Evolutionary conservation across 2,888 invertebrate species (phyloP), one percentile per base, ranked within the genome.

Genomic region (Pilophorus perplexus): DNA sequence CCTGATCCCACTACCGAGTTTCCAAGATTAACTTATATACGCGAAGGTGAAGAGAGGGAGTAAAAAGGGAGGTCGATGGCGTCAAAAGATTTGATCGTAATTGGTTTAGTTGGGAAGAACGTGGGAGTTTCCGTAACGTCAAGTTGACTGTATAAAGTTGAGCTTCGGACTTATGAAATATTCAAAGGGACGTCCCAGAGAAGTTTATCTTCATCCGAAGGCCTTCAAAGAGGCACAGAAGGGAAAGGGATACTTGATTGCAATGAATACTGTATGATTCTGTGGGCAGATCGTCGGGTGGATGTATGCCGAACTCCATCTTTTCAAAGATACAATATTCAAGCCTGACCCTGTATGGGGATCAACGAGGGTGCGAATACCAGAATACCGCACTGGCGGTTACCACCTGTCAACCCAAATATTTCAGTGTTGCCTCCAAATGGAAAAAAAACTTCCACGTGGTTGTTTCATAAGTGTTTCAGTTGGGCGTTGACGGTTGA

Each of bases 231-330:
- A 10, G 10, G 18, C 44, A 44, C 6, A 18, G 44, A 20, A n/a
- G 4, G 42, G 16, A 18, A 12, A 22, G 18, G 16, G 5, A 18
- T 44, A 44, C 44, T 44, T 44, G 44, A 44, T 44, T 22, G 22
- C 16, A 18, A 44, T 44, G 44, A 44, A 44, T 44, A 44, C 18
- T 18, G 18, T 44, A 44, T 44, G 44, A 44, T 44, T 44, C 44
- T n/a, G n/a, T n/a, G n/a, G n/a, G n/a, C n/a, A n/a, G 42, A 42
- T 3, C 42, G 3, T 8, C 2, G 5, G 14, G 14, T n/a, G 3
- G 6, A n/a, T 20, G 14, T 18, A 18, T 2, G 8, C 14, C 14
- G 6, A 18, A 8, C 14, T 16, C 16, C 42, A n/a, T 8, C 44
- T 10, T 14, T 18, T 44, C 44, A 18, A 3, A 1, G 5, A 1